phyloP scores from a whole-genome alignment of 1,140 invertebrate genomes.

The Onthophagus taurus region DNA sequence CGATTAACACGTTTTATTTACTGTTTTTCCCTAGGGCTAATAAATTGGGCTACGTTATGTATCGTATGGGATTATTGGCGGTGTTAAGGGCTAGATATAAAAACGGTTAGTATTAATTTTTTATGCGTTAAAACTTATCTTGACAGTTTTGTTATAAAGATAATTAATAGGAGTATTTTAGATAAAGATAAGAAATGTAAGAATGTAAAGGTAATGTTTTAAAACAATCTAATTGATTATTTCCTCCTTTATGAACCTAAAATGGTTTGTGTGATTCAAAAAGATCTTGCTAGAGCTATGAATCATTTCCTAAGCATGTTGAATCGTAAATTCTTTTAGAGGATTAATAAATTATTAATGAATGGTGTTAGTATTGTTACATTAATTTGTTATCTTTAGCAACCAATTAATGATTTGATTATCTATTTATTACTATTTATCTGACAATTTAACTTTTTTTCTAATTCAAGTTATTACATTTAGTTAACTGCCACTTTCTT shows the following conservation, averaged over 20 bases:
- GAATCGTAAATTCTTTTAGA: too few species aligned
- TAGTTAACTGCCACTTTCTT: too few species aligned
- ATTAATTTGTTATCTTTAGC: too few species aligned
- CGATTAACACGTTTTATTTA: conserved; percentile 18
- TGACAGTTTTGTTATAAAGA: neutral
- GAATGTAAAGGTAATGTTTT: neutral
- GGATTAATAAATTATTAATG: too few species aligned
- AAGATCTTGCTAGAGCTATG: too few species aligned
- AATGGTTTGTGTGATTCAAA: too few species aligned
- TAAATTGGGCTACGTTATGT: conserved; percentile 78
- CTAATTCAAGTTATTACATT: too few species aligned
- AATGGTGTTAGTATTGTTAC: too few species aligned
- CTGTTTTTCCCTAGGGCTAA: conserved; percentile 57
- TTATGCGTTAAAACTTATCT: neutral
- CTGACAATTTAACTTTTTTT: too few species aligned
- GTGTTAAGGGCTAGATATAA: conserved; percentile 73
- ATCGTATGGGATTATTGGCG: conserved; percentile 85
- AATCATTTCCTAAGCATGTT: too few species aligned
- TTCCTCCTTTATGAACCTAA: conserved; percentile 1
- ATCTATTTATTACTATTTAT: too few species aligned
- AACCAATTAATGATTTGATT: too few species aligned
- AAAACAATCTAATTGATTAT: neutral
- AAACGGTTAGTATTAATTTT: conserved; percentile 49
- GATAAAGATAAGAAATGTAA: neutral
- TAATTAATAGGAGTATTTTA: neutral